These are phyloP conservation scores for Poeciliopsis gracilis DNA, from an alignment of 2,797 vertebrate species.

Conservation along the genomic window DNA sequence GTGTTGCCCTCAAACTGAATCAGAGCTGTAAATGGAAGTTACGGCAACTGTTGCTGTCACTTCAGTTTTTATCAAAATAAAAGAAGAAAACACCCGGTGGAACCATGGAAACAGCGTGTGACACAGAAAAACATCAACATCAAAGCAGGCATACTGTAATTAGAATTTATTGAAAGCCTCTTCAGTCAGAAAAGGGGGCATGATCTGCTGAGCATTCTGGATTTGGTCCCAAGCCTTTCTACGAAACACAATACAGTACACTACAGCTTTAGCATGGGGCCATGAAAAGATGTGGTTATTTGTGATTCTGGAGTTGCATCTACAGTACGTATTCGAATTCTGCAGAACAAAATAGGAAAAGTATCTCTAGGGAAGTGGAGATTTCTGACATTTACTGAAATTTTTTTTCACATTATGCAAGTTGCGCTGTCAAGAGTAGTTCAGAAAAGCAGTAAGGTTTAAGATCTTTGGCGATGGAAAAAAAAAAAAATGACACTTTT, in stretches of 20 bases:
- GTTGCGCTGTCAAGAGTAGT: conserved; percentile 28
- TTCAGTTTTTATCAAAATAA: conserved; percentile 69
- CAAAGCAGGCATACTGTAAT: conserved; percentile 69
- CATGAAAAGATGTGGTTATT: conserved; percentile 49
- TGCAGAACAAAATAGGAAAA: conserved; percentile 28
- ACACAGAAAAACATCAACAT: conserved; percentile 67
- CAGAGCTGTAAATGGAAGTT: conserved; percentile 76
- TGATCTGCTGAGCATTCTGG: conserved; percentile 60
- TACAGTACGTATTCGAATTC: conserved; percentile 18
- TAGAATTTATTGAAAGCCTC: conserved; percentile 74
- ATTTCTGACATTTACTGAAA: conserved; percentile 1
- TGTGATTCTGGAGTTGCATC: conserved; percentile 48
- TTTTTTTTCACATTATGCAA: conserved; percentile 20
- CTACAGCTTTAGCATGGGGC: conserved; percentile 45
- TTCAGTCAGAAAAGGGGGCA: conserved; percentile 68
- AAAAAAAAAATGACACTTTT: neutral
- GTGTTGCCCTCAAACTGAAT: conserved; percentile 75
- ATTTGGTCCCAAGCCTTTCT: conserved; percentile 58
- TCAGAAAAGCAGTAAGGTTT: neutral
- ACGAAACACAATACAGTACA: conserved; percentile 54
- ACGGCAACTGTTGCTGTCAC: conserved; percentile 77
- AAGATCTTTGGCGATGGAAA: neutral
- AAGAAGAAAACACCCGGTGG: conserved; percentile 51
- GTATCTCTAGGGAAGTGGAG: conserved; percentile 13
- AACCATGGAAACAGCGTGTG: conserved; percentile 77